Base-by-base conservation (phyloP, 2,888 invertebrate genomes). In the Tribolium freemani region DNA sequence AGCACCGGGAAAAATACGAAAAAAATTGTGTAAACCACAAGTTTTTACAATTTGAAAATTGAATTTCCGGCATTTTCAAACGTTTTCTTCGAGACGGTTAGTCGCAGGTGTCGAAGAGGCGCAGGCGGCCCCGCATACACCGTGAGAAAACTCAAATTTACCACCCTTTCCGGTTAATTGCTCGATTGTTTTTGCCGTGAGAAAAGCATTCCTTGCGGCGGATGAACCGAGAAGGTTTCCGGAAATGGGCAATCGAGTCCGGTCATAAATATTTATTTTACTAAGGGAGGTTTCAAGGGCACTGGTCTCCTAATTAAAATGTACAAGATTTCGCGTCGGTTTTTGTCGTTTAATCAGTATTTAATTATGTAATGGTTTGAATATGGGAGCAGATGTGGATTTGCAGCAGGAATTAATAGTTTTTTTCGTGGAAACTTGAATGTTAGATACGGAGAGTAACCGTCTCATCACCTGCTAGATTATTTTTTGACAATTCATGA, bases 401-500 rank as follows among this genome's bases (percentile, higher is more conserved):
- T 58, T 44, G 69, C 60, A 38, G 57, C 45, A 57, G 51, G 50
- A 67, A 67, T 51, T 64, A 51, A 31, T 51, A 45, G 20, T 60
- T 60, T 60, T 67, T 50, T 38, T 11, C 5, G 8, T 10, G 58
- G 68, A 50, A 57, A 60, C 60, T 58, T 53, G 51, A 60, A 60
- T 50, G 69, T 69, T 69, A 60, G 69, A 69, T 69, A 58, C 51
- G 53, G 69, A 69, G 58, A 69, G 69, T 60, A 53, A 60, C 53
- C 66, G 53, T 6, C 13, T 54, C 44, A 61, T 73, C 70, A 69
- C 73, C 70, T 70, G 73, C 70, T 67, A 67, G 70, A 73, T 66
- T 70, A 60, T 67, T 73, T 73, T 73, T 73, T 73, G 73, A 73
- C 73, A 73, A 70, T 73, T 73, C 73, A 73, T 73, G 73, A 73